phyloP scores from a whole-genome alignment of 2,888 invertebrate genomes.

The Lamellibrachia satsuma region DNA sequence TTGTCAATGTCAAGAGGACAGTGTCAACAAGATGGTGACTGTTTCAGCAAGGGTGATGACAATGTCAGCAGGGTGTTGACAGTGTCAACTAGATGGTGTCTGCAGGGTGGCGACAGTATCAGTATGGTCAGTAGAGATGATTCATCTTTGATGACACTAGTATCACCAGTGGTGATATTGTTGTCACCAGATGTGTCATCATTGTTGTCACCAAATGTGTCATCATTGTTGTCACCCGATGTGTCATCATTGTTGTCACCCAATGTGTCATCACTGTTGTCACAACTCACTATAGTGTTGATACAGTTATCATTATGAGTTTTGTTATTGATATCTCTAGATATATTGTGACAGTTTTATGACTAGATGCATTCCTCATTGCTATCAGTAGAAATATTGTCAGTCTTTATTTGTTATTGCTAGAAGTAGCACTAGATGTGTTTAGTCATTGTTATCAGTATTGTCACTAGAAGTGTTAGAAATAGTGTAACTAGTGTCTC shows the following conservation, averaged over 20 bases:
- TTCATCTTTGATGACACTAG: too few species aligned
- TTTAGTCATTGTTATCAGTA: not conserved
- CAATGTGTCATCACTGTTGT: too few species aligned
- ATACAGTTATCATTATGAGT: too few species aligned
- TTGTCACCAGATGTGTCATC: too few species aligned
- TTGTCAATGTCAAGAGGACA: not conserved
- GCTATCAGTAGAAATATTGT: not conserved
- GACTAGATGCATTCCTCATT: not conserved
- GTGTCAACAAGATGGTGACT: not conserved
- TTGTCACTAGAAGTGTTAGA: not conserved
- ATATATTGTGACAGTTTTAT: not conserved
- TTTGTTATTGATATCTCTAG: not conserved
- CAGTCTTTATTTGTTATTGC: not conserved
- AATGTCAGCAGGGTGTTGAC: not conserved
- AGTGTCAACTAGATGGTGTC: not conserved
- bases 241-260: too few species aligned
- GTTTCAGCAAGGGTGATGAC: not conserved
- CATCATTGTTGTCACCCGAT: too few species aligned
- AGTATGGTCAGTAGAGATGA: not conserved
- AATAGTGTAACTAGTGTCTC: not conserved
- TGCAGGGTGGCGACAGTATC: not conserved
- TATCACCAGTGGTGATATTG: too few species aligned
- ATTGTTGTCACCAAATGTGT: too few species aligned
- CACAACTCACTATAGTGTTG: too few species aligned
- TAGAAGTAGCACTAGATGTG: not conserved